These are phyloP conservation scores for Morpho achilles DNA, from an alignment of 2,888 invertebrate species.

Conservation along the genomic window DNA sequence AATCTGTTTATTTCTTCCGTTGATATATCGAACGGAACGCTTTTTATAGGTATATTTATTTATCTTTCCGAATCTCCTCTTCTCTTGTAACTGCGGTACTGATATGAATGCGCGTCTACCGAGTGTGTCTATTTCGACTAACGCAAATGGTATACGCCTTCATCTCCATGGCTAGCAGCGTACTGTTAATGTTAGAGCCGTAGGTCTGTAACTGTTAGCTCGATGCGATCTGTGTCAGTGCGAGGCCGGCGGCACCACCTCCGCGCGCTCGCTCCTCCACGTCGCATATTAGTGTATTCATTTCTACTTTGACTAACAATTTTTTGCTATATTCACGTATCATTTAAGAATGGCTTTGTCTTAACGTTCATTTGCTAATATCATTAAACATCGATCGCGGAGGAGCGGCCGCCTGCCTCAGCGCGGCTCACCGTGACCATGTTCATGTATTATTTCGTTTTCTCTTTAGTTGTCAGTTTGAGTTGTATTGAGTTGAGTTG, in stretches of 20 bases:
- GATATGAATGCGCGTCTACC: constrained; percentile 75
- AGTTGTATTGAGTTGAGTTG: constrained; percentile 64
- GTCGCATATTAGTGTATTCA: constrained; percentile 56
- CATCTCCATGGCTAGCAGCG: constrained; percentile 74
- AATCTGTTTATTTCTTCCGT: constrained; percentile 78
- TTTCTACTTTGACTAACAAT: constrained; percentile 61
- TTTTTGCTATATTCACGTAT: constrained; percentile 70
- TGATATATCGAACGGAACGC: constrained; percentile 69
- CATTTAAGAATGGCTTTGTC: constrained; percentile 76
- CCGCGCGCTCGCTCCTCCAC: constrained; percentile 58
- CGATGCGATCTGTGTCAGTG: constrained; percentile 66
- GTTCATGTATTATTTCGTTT: constrained; percentile 58
- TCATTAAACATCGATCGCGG: constrained; percentile 45
- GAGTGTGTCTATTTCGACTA: constrained; percentile 70
- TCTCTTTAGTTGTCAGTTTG: constrained; percentile 66
- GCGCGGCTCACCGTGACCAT: constrained; percentile 47
- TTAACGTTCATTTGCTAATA: constrained; percentile 72
- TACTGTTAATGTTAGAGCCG: constrained; percentile 71
- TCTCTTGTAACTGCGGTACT: constrained; percentile 73
- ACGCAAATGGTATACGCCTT: constrained; percentile 72
- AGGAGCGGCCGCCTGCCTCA: constrained; percentile 40
- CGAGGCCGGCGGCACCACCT: constrained; percentile 51
- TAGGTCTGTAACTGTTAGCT: constrained; percentile 73
- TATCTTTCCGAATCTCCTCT: constrained; percentile 75
- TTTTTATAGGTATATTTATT: constrained; percentile 78